Evolutionary conservation across 2,888 invertebrate species (phyloP), one percentile per base, ranked within the genome.

Genomic region (Monoplex corrugatus): DNA sequence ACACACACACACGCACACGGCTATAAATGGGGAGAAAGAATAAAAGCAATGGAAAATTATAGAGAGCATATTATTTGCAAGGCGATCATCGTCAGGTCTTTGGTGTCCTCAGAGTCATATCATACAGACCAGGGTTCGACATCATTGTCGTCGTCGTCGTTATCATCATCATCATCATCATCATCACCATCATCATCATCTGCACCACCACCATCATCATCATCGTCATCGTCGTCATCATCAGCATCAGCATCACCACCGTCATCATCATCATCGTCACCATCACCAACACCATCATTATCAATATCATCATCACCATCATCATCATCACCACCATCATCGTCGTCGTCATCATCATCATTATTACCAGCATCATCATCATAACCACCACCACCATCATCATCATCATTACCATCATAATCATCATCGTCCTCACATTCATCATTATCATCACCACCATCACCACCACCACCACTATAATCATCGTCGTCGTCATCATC

Each of bases 1-100:
- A 78, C 38, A 78, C 38, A 78, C 38, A 78, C 35, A 78, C 75
- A 38, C 75, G 16, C 38, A 78, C 75, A 78, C 75, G 5, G 16
- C 13, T n/a, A n/a, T n/a, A n/a, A n/a, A n/a, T n/a, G n/a, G n/a
- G n/a, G n/a, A n/a, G n/a, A n/a, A n/a, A n/a, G n/a, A n/a, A n/a
- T n/a, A n/a, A n/a, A n/a, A n/a, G n/a, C n/a, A n/a, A n/a, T n/a
- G n/a, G n/a, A n/a, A n/a, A n/a, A n/a, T n/a, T n/a, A n/a, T n/a
- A n/a, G n/a, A n/a, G n/a, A 50, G 19, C 10, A 10, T 10, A 50
- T 13, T 50, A 50, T 50, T 50, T 90, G 90, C 68, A 89, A 32
- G 44, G 90, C 90, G 40, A 88, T 78, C 75, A 86, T 86, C 78
- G 88, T 57, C 19, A 90, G 68, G 83, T 90, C 90, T 38, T 87